Evolutionary conservation across 1,140 invertebrate species (phyloP).

Genomic region (Coptotermes formosanus): DNA sequence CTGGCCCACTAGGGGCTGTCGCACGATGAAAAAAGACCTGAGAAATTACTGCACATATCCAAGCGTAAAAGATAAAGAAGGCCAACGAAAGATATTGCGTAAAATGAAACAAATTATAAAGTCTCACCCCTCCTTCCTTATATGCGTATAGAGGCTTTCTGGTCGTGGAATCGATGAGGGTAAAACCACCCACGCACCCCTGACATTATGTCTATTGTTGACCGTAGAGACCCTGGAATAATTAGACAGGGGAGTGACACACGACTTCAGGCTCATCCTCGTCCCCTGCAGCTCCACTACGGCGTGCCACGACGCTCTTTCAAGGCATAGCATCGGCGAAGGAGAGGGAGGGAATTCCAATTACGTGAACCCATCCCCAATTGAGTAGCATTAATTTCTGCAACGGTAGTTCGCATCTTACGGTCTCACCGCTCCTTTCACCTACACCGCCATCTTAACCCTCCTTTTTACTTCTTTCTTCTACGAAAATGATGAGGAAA

Average conservation of each 20-base stretch:
- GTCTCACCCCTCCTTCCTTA: neutral
- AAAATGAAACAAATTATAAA: neutral
- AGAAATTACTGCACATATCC: too few species aligned
- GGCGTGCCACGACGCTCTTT: neutral
- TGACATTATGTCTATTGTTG: conserved; percentile 19
- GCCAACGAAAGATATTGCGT: too few species aligned
- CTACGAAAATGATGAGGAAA: neutral
- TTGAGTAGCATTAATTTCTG: conserved; percentile 8
- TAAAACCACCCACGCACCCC: neutral
- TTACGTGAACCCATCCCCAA: neutral
- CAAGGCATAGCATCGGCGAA: neutral
- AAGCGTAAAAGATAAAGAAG: too few species aligned
- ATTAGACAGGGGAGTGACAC: neutral
- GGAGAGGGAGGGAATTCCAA: neutral
- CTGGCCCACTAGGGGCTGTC: too few species aligned
- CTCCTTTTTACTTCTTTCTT: neutral
- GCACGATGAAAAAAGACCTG: too few species aligned
- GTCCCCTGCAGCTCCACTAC: neutral
- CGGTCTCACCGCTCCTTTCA: neutral
- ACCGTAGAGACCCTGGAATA: neutral
- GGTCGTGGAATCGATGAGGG: neutral
- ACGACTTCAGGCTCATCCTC: neutral
- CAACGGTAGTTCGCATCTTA: conserved; percentile 12
- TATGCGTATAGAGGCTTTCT: neutral
- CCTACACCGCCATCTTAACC: neutral